Evolutionary conservation across 2,113 vertebrate genomes (phyloP), one percentile per base, ranked within the genome.

Genomic region (Gila orcuttii): DNA sequence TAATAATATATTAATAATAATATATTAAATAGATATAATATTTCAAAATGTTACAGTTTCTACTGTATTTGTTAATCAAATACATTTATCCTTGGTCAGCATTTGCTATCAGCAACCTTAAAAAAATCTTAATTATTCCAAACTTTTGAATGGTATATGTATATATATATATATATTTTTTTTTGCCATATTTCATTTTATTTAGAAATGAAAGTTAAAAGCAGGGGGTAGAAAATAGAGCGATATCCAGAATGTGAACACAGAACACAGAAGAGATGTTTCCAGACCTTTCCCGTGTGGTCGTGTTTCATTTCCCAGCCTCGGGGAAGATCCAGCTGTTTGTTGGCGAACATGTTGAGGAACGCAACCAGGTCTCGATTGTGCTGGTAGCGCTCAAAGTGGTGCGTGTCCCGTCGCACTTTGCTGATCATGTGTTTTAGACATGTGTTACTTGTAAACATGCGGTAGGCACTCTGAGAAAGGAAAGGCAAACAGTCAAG

Each of bases 371-470:
- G 93, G 84, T 98, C 97, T 0, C 97, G 94, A 86, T 99, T 99
- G 90, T 99, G 97, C 94, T 98, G 97, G 94, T 99, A 98, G 90
- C 97, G 97, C 88, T 98, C 97, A 36, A 97, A 98, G 91, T 98
- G 97, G 92, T 98, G 97, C 60, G 96, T 94, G 88, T 99, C 97
- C 86, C 97, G 94, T 4, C 97, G 96, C 91, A 99, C 97, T 95
- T 98, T 99, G 94, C 96, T 98, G 96, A 98, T 97, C 97, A 99
- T 99, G 94, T 99, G 97, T 95, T 99, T 99, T 94, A 99, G 93
- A 96, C 97, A 99, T 52, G 97, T 97, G 92, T 98, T 99, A 84
- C 96, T 96, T 95, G 97, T 97, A 96, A 98, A 99, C 97, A 97
- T 96, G 92, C 96, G 97, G 93, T 98, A 98, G 96, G 97, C 97